These are phyloP conservation scores for Agelaius tricolor DNA, from an alignment of 2,113 vertebrate genomes.

Conservation along the genomic window DNA sequence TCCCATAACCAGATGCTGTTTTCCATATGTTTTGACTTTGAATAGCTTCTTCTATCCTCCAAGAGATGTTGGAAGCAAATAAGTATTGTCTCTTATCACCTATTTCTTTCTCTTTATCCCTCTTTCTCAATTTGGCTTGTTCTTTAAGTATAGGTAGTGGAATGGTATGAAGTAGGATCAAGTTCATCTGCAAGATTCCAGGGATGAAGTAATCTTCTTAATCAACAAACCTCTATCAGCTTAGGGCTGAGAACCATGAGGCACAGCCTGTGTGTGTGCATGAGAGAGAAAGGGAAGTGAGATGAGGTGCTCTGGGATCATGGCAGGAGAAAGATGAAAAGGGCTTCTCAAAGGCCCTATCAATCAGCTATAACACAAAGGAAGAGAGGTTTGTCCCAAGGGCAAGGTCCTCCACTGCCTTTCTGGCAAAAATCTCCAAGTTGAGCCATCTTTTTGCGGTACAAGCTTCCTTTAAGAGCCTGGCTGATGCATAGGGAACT, in stretches of 20 bases:
- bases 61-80: not conserved
- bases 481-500: not conserved
- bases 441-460: rapidly evolving
- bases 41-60: conserved; percentile 12
- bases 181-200: not conserved
- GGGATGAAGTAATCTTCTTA: not conserved
- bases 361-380: not conserved
- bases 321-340: not conserved
- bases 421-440: not conserved
- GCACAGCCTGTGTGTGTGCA: not conserved
- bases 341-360: not conserved
- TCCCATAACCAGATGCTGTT: conserved; percentile 46
- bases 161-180: not conserved
- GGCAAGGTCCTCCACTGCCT: not conserved
- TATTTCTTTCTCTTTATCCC: not conserved
- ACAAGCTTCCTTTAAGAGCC: not conserved
- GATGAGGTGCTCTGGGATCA: not conserved
- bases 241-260: not conserved
- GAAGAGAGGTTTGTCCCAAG: not conserved
- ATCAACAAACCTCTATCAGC: not conserved
- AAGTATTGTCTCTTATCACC: not conserved
- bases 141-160: not conserved
- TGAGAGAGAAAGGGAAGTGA: not conserved
- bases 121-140: not conserved
- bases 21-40: conserved; percentile 49